Evolutionary conservation across 2,797 vertebrate genomes (phyloP).

Genomic region (Rhynchonycteris naso): DNA sequence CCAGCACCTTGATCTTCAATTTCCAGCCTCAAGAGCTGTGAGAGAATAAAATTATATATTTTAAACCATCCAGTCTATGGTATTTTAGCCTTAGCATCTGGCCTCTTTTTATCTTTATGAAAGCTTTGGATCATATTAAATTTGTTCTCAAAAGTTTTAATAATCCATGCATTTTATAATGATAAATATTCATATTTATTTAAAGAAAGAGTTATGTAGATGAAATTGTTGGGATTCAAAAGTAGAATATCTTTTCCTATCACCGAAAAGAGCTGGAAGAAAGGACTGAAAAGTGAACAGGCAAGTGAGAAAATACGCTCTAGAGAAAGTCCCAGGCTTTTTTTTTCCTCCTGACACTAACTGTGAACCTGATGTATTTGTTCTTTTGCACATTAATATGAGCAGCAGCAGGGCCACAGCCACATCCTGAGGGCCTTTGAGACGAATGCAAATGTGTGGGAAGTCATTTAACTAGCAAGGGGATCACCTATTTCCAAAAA

Average conservation of each 20-base stretch:
- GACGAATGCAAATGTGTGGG: background rate
- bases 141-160: conserved; percentile 78
- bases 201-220: conserved; percentile 77
- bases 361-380: background rate
- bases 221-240: conserved; percentile 77
- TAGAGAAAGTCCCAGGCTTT: background rate
- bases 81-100: conserved; percentile 21
- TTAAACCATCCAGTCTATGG: background rate
- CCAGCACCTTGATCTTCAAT: background rate
- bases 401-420: background rate
- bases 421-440: background rate
- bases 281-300: background rate
- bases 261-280: conserved; percentile 72
- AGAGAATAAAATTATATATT: background rate
- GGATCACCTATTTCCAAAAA: background rate
- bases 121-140: conserved; percentile 71
- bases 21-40: background rate
- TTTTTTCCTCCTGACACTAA: background rate
- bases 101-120: conserved; percentile 67
- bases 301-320: background rate
- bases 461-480: background rate
- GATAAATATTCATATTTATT: conserved; percentile 82
- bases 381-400: background rate
- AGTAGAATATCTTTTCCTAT: conserved; percentile 77
- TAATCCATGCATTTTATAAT: conserved; percentile 79